Percentiles rank a stretch among this genome's conserved stretches.
Conservation (phyloP, 2,888 invertebrate species). For the Lochmaea crataegi region DNA sequence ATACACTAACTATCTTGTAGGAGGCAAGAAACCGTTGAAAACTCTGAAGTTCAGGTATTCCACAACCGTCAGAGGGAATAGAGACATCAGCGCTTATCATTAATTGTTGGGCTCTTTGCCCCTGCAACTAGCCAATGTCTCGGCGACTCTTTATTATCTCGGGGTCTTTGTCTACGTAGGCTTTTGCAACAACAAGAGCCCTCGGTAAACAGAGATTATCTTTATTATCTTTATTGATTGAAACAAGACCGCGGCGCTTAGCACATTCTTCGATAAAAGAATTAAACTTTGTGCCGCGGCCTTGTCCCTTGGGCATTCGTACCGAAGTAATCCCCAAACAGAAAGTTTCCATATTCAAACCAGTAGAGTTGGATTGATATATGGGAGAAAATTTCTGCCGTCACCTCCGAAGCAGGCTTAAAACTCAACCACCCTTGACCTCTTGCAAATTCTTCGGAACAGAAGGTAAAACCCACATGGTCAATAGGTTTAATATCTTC, state of each 20-base stretch:
- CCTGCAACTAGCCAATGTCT: constrained; percentile 28
- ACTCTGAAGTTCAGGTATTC: constrained; percentile 29
- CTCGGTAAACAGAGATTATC: constrained; percentile 43
- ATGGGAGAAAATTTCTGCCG: background rate
- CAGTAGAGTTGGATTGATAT: constrained; percentile 27
- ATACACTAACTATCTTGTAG: constrained; percentile 43
- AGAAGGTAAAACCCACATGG: constrained; percentile 11
- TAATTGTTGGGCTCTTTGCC: constrained; percentile 5
- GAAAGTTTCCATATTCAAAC: constrained; percentile 44
- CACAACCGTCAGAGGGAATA: constrained; percentile 27
- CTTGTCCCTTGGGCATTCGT: constrained; percentile 20
- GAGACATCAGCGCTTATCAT: constrained; percentile 12
- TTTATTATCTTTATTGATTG: constrained; percentile 44
- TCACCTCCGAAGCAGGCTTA: constrained; percentile 4
- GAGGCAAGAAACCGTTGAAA: constrained; percentile 34
- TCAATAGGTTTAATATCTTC: background rate
- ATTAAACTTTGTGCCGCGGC: constrained; percentile 8
- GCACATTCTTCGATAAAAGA: constrained; percentile 39
- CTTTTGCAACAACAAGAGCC: constrained; percentile 39
- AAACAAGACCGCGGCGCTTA: constrained; percentile 17
- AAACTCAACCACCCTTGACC: constrained; percentile 57
- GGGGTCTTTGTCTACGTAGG: constrained; percentile 31
- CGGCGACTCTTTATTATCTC: constrained; percentile 2
- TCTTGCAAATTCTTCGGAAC: constrained; percentile 5
- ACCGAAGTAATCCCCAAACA: constrained; percentile 32